These are phyloP conservation scores for Mongoloraphidia duomilia DNA, from an alignment of 2,888 invertebrate genomes.

Conservation along the genomic window DNA sequence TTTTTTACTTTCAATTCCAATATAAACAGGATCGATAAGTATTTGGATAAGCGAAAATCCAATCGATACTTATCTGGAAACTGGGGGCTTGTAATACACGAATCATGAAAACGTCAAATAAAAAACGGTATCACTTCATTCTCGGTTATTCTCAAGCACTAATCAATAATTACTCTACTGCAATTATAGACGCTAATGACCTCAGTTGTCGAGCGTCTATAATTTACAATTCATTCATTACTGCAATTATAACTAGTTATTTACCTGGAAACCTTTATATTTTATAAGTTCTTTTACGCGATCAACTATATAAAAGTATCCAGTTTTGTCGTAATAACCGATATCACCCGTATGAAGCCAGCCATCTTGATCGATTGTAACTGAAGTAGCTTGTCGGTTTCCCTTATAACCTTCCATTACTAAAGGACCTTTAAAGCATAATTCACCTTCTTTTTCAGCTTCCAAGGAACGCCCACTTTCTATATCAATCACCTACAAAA, in stretches of 20 bases:
- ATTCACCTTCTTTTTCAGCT: slow-evolving; percentile 58
- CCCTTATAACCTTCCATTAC: slow-evolving; percentile 65
- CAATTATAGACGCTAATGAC: no score
- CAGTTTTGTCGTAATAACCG: slow-evolving; percentile 65
- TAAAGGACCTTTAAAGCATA: slow-evolving; percentile 66
- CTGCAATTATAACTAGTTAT: no score
- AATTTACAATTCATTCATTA: no score
- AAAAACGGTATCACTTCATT: no score
- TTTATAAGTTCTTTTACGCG: slow-evolving; percentile 82
- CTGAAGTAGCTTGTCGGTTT: slow-evolving; percentile 48
- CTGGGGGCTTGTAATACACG: no score
- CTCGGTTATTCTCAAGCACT: background rate
- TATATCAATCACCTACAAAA: slow-evolving; percentile 32
- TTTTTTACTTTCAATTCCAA: background rate
- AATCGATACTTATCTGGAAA: background rate
- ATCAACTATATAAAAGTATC: slow-evolving; percentile 69
- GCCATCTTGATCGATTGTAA: slow-evolving; percentile 53
- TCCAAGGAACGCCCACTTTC: slow-evolving; percentile 48
- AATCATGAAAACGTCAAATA: no score
- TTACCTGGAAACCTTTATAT: slow-evolving; percentile 71
- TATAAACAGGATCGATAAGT: no score
- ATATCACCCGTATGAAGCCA: slow-evolving; percentile 71
- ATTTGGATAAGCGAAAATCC: background rate
- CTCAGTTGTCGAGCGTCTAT: no score
- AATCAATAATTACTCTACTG: background rate